These are phyloP conservation scores for Brachionus rotundiformis DNA, from an alignment of 1,140 invertebrate genomes.

Conservation along the genomic window DNA sequence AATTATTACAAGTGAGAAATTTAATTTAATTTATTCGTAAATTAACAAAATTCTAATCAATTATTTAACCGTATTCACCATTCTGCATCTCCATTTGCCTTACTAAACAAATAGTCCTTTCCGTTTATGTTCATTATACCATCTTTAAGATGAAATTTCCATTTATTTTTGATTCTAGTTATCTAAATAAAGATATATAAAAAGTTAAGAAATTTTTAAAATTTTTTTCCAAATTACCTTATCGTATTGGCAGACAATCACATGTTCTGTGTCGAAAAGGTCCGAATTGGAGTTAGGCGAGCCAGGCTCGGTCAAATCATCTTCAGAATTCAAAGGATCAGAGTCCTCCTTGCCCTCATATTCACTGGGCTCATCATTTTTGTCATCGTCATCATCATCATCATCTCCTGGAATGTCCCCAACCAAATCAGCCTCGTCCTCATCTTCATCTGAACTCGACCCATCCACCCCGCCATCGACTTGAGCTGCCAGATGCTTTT, in stretches of 20 bases:
- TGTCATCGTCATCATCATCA: conserved; percentile 47
- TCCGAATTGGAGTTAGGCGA: conserved; percentile 67
- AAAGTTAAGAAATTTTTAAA: conserved; percentile 99
- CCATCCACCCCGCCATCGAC: conserved; percentile 49
- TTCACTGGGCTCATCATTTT: conserved; percentile 50
- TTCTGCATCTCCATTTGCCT: conserved; percentile 95
- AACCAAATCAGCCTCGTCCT: conserved; percentile 30
- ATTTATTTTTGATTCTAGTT: conserved; percentile 92
- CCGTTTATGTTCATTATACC: conserved; percentile 98
- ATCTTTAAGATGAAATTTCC: conserved; percentile 99
- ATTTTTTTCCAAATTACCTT: conserved; percentile 94
- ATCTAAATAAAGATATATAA: conserved; percentile 71
- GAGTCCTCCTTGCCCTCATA: conserved; percentile 47
- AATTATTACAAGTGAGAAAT: not conserved
- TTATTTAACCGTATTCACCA: conserved; percentile 71
- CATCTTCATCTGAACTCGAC: conserved; percentile 45
- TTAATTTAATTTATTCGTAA: conserved; percentile 4
- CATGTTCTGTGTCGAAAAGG: conserved; percentile 95
- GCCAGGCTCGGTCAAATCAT: conserved; percentile 84
- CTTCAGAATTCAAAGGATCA: conserved; percentile 88
- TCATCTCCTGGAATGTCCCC: conserved; percentile 9
- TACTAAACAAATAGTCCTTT: conserved; percentile 98
- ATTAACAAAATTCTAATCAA: not conserved
- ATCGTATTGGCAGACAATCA: conserved; percentile 96
- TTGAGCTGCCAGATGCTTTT: conserved; percentile 48